These are phyloP conservation scores for Peromyscus attwateri DNA, from an alignment of 2,797 vertebrate genomes.

Conservation along the genomic window DNA sequence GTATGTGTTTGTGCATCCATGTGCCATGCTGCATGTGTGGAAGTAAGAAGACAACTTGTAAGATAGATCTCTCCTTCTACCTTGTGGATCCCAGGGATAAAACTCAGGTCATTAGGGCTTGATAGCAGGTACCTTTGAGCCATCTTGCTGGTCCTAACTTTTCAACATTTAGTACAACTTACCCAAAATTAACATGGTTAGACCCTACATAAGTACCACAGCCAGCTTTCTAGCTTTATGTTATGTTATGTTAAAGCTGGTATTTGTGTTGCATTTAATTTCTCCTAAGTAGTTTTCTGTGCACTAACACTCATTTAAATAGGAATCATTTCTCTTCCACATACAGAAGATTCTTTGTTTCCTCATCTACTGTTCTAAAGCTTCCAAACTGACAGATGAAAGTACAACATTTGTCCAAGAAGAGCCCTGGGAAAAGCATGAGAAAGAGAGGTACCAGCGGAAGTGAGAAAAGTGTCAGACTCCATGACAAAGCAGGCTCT, in stretches of 20 bases:
- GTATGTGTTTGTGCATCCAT: not conserved
- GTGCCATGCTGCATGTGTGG: not conserved
- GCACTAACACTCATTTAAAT: constrained; percentile 24
- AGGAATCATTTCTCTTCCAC: constrained; percentile 40
- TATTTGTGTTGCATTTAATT: constrained; percentile 1
- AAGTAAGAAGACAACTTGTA: not conserved
- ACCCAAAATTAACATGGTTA: constrained; percentile 38
- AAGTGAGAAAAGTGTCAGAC: not conserved
- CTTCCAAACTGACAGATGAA: not conserved
- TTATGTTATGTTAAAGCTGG: not conserved
- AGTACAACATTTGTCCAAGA: not conserved
- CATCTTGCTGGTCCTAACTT: not conserved
- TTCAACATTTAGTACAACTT: constrained; percentile 18
- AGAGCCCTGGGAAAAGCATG: constrained; percentile 7
- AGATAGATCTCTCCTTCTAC: not conserved
- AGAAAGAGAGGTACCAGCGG: not conserved
- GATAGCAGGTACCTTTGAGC: not conserved
- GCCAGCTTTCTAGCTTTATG: constrained; percentile 4
- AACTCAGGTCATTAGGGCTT: not conserved
- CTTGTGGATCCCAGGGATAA: not conserved
- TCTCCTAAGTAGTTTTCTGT: constrained; percentile 52
- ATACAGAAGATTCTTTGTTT: not conserved
- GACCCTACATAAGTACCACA: not conserved
- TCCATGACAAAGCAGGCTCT: not conserved
- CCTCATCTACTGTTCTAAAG: constrained; percentile 49